Percentiles rank a stretch among this genome's conserved stretches.
Conservation (phyloP, 2,797 vertebrate species). For the Rhabdophis nuchalis region DNA sequence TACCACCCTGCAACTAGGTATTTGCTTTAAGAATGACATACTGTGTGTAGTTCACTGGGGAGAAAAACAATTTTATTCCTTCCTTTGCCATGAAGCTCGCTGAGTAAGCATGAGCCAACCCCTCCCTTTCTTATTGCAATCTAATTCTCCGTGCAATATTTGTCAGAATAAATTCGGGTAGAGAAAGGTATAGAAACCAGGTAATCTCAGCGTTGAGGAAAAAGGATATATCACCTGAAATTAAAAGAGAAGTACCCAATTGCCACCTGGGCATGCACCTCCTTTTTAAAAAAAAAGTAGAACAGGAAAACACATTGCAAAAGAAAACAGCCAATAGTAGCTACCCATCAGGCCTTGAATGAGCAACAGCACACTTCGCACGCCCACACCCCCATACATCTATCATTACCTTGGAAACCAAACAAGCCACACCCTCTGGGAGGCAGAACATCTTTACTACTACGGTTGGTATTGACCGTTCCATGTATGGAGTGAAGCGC, state of each 20-base stretch:
- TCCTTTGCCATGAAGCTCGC: not conserved
- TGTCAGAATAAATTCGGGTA: not conserved
- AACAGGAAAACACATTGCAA: not conserved
- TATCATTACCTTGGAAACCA: constrained; percentile 33
- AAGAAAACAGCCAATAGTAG: not conserved
- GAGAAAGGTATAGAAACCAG: no score
- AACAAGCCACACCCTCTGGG: not conserved
- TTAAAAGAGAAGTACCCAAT: not conserved
- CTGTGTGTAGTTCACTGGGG: not conserved
- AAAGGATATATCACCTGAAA: not conserved
- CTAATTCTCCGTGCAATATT: not conserved
- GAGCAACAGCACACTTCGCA: rapidly evolving
- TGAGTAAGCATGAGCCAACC: not conserved
- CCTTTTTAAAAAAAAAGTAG: no score
- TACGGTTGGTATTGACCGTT: not conserved
- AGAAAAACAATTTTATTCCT: not conserved
- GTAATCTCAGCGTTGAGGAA: not conserved
- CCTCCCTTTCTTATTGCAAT: not conserved
- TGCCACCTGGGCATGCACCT: not conserved
- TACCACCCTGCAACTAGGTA: no score
- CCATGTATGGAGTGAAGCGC: not conserved
- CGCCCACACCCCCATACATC: not conserved
- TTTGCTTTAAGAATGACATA: not conserved
- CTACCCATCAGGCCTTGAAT: not conserved
- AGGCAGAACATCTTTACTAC: no score